A percentile compares a stretch with the other conserved stretches of the same genome.
Evolutionary conservation across 30 jellyfish, hydroid and myxozoan species (phyloP).

Genomic region (Aurelia aurita complex sp. Pacific): DNA sequence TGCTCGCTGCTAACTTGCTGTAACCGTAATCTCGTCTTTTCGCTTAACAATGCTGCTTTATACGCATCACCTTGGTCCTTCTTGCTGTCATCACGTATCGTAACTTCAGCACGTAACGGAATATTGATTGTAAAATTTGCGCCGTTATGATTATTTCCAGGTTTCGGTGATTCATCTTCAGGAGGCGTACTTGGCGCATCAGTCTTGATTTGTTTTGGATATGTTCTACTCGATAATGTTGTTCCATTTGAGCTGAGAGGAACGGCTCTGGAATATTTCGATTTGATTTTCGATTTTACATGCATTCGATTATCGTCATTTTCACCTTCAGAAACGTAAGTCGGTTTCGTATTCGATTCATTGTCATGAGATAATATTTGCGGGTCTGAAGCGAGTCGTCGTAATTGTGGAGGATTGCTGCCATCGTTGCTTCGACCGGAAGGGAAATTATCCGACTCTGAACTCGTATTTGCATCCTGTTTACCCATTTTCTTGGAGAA

Average conservation of each 20-base stretch:
- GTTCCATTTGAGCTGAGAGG: conserved; percentile 60
- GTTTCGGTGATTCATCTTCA: conserved; percentile 21
- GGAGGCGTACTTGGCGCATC: conserved; percentile 23
- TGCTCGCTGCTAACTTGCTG: conserved; percentile 77
- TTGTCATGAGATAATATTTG: conserved; percentile 37
- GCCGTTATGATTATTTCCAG: conserved; percentile 7
- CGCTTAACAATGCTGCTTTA: conserved; percentile 81
- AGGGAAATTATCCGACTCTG: conserved; percentile 32
- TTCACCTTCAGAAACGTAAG: conserved; percentile 70
- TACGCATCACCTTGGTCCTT: conserved; percentile 59
- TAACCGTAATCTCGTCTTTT: conserved; percentile 75
- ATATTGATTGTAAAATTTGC: conserved; percentile 58
- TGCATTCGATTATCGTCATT: conserved; percentile 52
- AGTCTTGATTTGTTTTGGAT: conserved; percentile 1
- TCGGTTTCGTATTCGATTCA: conserved; percentile 24
- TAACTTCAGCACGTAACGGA: conserved; percentile 66
- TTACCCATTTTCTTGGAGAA: conserved; percentile 79
- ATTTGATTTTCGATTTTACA: conserved; percentile 65
- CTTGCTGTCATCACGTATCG: conserved; percentile 54
- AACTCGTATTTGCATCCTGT: conserved; percentile 26
- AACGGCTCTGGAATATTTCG: conserved; percentile 60
- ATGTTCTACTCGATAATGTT: conserved; percentile 11
- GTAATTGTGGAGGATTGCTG: conserved; percentile 4
- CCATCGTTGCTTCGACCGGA: conserved; percentile 18
- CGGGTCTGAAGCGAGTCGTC: conserved; percentile 77